Evolutionary conservation across 37 sponge, comb jelly and placozoan species (phyloP).

Genomic region (Aplysina aerophoba): DNA sequence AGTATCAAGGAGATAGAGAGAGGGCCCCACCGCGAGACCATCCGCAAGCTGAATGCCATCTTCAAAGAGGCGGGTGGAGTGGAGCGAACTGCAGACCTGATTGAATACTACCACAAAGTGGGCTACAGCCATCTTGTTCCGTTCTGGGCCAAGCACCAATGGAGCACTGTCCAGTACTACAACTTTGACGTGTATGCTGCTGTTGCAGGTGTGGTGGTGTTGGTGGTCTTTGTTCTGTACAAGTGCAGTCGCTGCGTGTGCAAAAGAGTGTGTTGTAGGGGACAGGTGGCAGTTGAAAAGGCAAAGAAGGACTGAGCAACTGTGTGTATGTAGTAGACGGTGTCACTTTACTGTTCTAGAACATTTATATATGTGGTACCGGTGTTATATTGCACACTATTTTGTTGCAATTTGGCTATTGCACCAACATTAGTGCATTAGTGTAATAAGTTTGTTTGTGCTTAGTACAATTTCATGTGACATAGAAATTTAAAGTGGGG

Average conservation of each 20-base stretch:
- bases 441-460: too few species aligned
- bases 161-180: constrained; percentile 73
- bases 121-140: constrained; percentile 73
- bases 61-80: constrained; percentile 52
- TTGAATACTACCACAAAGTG: constrained; percentile 60
- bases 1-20: background rate
- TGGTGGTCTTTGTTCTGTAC: background rate
- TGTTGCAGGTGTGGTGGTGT: background rate
- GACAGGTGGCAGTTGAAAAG: too few species aligned
- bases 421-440: too few species aligned
- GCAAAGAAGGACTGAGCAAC: background rate
- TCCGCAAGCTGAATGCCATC: constrained; percentile 31
- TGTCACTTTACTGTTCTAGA: background rate
- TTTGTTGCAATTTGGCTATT: too few species aligned
- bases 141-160: constrained; percentile 57
- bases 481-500: too few species aligned
- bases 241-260: too few species aligned
- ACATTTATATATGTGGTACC: background rate
- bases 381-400: background rate
- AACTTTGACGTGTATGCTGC: constrained; percentile 67
- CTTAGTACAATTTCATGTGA: too few species aligned
- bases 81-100: constrained; percentile 56
- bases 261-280: too few species aligned
- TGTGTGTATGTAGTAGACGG: background rate
- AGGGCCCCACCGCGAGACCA: constrained; percentile 16